phyloP scores from a whole-genome alignment of 2,888 invertebrate genomes.

The Asteroscopus sphinx region DNA sequence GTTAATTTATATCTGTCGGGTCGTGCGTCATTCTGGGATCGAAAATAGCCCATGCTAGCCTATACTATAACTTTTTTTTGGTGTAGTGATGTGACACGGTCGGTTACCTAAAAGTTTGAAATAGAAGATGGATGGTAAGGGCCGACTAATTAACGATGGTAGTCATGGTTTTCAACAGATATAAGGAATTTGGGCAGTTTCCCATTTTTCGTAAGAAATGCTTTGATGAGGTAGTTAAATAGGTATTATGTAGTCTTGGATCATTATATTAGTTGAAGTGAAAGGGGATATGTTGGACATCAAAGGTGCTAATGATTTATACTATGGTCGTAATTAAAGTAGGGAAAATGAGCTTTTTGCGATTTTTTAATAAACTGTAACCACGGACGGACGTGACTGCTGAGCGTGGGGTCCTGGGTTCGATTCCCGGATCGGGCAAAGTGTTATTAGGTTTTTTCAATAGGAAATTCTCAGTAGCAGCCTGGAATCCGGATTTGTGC shows the following conservation, averaged over 20 bases:
- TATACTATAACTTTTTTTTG: constrained; percentile 29
- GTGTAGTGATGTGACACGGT: constrained; percentile 39
- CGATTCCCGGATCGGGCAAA: too few species aligned
- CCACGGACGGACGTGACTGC: too few species aligned
- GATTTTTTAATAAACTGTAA: too few species aligned
- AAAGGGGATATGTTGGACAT: constrained; percentile 14
- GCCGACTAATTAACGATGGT: constrained; percentile 38
- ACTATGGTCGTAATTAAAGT: not conserved
- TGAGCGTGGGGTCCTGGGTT: too few species aligned
- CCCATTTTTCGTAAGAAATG: constrained; percentile 22
- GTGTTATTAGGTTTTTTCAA: too few species aligned
- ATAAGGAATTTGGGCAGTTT: constrained; percentile 28
- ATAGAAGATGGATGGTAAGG: constrained; percentile 37
- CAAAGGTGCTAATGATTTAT: constrained; percentile 20
- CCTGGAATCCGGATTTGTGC: too few species aligned
- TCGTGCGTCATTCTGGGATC: constrained; percentile 44
- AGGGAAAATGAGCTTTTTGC: too few species aligned
- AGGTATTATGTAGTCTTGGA: too few species aligned
- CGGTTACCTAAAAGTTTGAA: constrained; percentile 16
- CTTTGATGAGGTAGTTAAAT: constrained; percentile 39
- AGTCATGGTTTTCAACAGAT: constrained; percentile 40
- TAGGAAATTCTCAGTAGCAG: too few species aligned
- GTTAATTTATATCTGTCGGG: constrained; percentile 47
- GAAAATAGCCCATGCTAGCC: constrained; percentile 38
- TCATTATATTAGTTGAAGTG: not conserved